Percentiles rank a stretch among this genome's conserved stretches.
Conservation (phyloP, 2,888 invertebrate species). For the Nephrocerus scutellatus region DNA sequence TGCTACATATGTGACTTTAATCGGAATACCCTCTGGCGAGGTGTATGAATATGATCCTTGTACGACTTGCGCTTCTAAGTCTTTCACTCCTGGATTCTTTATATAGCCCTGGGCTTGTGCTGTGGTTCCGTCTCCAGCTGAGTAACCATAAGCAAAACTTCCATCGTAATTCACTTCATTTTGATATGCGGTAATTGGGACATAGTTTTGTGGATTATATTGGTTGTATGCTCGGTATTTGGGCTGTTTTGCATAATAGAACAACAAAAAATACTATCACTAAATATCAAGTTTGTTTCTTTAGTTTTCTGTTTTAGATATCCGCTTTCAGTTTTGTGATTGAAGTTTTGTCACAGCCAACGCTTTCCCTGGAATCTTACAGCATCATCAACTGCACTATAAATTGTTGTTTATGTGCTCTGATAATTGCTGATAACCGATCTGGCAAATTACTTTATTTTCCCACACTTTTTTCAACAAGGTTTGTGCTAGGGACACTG, state of each 20-base stretch:
- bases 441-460: slow-evolving; percentile 21
- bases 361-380: no score
- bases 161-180: slow-evolving; percentile 47
- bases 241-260: no score
- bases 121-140: slow-evolving; percentile 70
- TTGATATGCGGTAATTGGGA: slow-evolving; percentile 47
- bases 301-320: slow-evolving; percentile 23
- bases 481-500: no score
- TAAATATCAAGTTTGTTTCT: slow-evolving; percentile 14
- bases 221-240: slow-evolving; percentile 40
- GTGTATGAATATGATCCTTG: slow-evolving; percentile 71
- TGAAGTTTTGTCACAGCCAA: no score
- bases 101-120: slow-evolving; percentile 71
- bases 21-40: slow-evolving; percentile 65
- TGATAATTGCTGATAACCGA: slow-evolving; percentile 15
- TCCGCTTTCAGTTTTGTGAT: no score
- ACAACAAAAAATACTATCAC: slow-evolving; percentile 5
- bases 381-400: no score
- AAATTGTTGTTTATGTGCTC: slow-evolving; percentile 20
- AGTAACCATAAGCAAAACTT: slow-evolving; percentile 55
- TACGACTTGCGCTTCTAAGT: slow-evolving; percentile 61
- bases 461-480: no score
- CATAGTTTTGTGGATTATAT: slow-evolving; percentile 40
- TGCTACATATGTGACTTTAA: slow-evolving; percentile 63
- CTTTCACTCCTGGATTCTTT: slow-evolving; percentile 62